Evolutionary conservation across 2,113 vertebrate genomes (phyloP), one percentile per base, ranked within the genome.

Genomic region (Pseudopipra pipra): DNA sequence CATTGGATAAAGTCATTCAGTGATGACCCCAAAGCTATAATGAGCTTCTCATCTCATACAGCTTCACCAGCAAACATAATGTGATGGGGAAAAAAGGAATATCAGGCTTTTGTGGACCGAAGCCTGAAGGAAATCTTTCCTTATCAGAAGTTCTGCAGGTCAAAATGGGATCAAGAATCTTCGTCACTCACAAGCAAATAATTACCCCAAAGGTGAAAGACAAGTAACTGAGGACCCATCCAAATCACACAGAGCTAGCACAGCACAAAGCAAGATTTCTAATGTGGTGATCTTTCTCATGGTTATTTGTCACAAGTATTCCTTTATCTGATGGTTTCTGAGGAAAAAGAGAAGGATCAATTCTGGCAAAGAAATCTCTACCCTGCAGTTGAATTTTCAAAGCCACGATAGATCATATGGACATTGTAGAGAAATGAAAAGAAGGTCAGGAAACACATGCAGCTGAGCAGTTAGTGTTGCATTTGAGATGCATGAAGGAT

Each of bases 181-280:
- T 87, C 19, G 1, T 90, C 93, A 84, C 56, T 78, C 49, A 0
- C 83, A 94, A 93, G 88, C 75, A 94, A 96, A 95, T 95, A 93
- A 97, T 96, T 96, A 97, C 88, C 93, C 93, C 90, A 77, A 92
- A 96, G 93, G 93, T 96, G 96, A 97, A 96, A 96, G 90, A 87
- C 68, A 87, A 96, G 92, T 85, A 90, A 95, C 79, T 81, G 88
- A 92, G 76, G 80, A 94, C 70, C 66, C 19, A 8, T 93, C 73
- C 93, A 93, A 95, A 96, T 92, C 90, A 90, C 80, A 93, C 73
- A 78, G 55, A 92, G 79, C 52, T 44, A 81, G 73, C 28, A 1
- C 46, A 85, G 88, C 70, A 93, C 92, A 90, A 90, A 96, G 96
- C 80, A 65, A 72, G 35, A 92, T 86, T 93, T 93, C 85, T 87